Percentiles rank a stretch among this genome's conserved stretches.
Conservation (phyloP, 2,888 invertebrate species). For the Sarcophaga carnaria region DNA sequence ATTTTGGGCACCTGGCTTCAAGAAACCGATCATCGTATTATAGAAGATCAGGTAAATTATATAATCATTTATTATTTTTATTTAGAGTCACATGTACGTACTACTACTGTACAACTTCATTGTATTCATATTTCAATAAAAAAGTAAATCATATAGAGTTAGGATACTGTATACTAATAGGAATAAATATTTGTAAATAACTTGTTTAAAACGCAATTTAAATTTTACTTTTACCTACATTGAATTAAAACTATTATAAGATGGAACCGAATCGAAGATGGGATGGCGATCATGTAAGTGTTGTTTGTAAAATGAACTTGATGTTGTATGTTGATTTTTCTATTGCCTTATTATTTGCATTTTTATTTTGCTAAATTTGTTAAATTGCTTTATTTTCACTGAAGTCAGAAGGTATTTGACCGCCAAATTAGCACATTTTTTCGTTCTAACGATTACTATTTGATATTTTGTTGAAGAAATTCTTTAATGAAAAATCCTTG, state of each 20-base stretch:
- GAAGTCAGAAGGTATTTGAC: constrained; percentile 12
- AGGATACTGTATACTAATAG: neutral
- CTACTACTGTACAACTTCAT: neutral
- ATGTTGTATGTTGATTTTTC: constrained; percentile 39
- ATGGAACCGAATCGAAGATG: constrained; percentile 92
- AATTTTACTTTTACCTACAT: constrained; percentile 41
- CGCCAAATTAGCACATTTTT: neutral
- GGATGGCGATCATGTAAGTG: constrained; percentile 92
- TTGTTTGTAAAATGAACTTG: constrained; percentile 49
- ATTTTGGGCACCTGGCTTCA: constrained; percentile 97
- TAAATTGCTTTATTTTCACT: constrained; percentile 45
- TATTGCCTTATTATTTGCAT: constrained; percentile 26
- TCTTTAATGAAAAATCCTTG: constrained; percentile 8
- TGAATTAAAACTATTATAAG: constrained; percentile 80
- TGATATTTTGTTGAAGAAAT: neutral
- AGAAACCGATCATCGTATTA: constrained; percentile 97
- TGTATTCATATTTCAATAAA: too few species aligned
- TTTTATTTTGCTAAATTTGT: constrained; percentile 25
- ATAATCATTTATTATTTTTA: neutral
- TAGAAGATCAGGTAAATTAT: constrained; percentile 95
- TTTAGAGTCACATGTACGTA: neutral
- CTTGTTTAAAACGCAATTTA: constrained; percentile 7
- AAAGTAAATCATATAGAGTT: too few species aligned
- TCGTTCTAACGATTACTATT: neutral
- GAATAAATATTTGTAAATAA: neutral